Evolutionary conservation across 2,113 vertebrate genomes (phyloP).

Genomic region (Dasyornis broadbenti): DNA sequence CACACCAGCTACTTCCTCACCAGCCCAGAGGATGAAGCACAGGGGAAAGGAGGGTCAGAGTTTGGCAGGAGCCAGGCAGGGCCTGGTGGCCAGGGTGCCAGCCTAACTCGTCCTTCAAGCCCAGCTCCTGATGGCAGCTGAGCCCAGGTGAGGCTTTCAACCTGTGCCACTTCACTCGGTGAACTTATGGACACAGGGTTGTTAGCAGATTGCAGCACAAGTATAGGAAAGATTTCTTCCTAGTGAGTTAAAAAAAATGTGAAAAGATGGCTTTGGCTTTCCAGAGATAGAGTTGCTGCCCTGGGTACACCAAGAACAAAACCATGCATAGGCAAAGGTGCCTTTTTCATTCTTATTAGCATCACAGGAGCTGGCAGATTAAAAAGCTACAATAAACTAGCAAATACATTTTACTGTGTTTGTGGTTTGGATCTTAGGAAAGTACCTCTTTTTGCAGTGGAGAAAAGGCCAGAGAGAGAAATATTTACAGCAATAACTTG

Average conservation of each 20-base stretch:
- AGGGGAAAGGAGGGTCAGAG: fast-evolving
- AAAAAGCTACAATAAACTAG: background rate
- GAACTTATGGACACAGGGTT: background rate
- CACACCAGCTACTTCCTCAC: background rate
- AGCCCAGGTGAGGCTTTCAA: background rate
- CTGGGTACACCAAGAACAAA: background rate
- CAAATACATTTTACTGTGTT: background rate
- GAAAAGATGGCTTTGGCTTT: background rate
- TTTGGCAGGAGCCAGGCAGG: background rate
- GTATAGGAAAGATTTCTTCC: background rate
- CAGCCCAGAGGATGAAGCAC: background rate
- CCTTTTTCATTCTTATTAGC: background rate
- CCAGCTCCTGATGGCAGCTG: background rate
- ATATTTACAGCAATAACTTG: background rate
- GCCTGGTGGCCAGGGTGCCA: background rate
- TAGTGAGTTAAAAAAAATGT: background rate
- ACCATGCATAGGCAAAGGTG: background rate
- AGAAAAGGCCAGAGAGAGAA: background rate
- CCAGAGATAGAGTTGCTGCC: background rate
- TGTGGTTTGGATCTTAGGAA: background rate
- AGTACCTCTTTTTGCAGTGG: background rate
- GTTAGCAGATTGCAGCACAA: background rate
- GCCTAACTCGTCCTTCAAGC: background rate
- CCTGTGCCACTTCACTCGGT: background rate
- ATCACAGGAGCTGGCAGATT: background rate